A percentile compares a stretch with the other conserved stretches of the same genome.
Conservation (phyloP, 2,888 invertebrate genomes). For the Amaurobius ferox region DNA sequence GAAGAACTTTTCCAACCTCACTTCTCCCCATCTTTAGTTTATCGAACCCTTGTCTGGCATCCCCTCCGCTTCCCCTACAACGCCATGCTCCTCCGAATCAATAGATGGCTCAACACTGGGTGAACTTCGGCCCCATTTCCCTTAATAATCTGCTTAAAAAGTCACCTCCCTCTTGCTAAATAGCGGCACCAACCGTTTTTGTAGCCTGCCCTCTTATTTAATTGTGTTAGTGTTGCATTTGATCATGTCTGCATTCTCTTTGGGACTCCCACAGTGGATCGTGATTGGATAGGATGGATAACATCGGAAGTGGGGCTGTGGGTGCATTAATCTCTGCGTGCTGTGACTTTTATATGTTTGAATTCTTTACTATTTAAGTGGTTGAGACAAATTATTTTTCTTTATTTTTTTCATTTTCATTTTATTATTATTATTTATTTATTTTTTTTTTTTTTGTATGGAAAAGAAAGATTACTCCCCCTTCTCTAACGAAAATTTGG, state of each 20-base stretch:
- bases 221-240: not conserved
- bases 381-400: too few species aligned
- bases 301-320: too few species aligned
- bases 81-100: slow-evolving; percentile 10
- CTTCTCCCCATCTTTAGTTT: not conserved
- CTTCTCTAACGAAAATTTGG: too few species aligned
- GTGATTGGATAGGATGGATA: too few species aligned
- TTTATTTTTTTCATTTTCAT: too few species aligned
- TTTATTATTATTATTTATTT: too few species aligned
- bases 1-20: not conserved
- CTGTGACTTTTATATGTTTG: too few species aligned
- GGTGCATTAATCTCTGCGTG: too few species aligned
- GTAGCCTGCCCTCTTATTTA: not conserved
- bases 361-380: too few species aligned
- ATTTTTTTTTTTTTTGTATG: too few species aligned
- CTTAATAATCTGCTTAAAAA: slow-evolving; percentile 29
- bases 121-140: not conserved
- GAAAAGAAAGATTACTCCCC: too few species aligned
- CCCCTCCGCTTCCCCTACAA: not conserved
- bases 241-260: not conserved
- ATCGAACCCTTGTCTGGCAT: slow-evolving; percentile 1
- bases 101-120: not conserved
- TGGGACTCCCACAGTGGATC: too few species aligned
- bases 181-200: not conserved
- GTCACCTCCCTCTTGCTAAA: slow-evolving; percentile 8